Evolutionary conservation across 2,888 invertebrate genomes (phyloP), one percentile per base, ranked within the genome.

Genomic region (Agrenia bidenticulata): DNA sequence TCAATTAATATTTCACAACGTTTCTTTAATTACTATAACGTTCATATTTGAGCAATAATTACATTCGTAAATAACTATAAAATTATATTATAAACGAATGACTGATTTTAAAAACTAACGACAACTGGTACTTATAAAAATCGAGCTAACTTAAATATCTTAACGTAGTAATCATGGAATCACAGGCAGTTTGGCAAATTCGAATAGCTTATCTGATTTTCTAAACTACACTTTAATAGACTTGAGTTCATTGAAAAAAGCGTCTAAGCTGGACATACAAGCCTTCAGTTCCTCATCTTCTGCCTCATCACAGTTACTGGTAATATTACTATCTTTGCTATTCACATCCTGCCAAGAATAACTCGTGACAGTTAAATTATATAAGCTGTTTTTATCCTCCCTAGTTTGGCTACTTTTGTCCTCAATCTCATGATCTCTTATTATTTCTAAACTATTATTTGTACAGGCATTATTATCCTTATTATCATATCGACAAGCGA

Each of bases 161-260:
- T n/a, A n/a, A n/a, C n/a, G n/a, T n/a, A n/a, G n/a, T n/a, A n/a
- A n/a, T n/a, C n/a, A n/a, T n/a, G n/a, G n/a, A n/a, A n/a, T n/a
- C n/a, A n/a, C n/a, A n/a, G n/a, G n/a, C n/a, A n/a, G n/a, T n/a
- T n/a, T n/a, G n/a, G n/a, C n/a, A n/a, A n/a, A n/a, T n/a, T n/a
- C n/a, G n/a, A n/a, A n/a, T n/a, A n/a, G n/a, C n/a, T n/a, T n/a
- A n/a, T n/a, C n/a, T n/a, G n/a, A n/a, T n/a, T n/a, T n/a, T n/a
- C n/a, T n/a, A n/a, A n/a, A 9, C 24, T 66, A 68, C 5, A 70
- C 68, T 58, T 73, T 74, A 45, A 74, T 63, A 37, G 71, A 66
- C 64, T 73, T 74, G 54, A 75, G 66, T 57, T 71, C 71, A 51
- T 72, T 67, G 56, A 75, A 75, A 61, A 75, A 75, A 26, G 70